Base-by-base conservation (phyloP, 2,888 invertebrate genomes). In the Paralinhomoeus sp. region DNA sequence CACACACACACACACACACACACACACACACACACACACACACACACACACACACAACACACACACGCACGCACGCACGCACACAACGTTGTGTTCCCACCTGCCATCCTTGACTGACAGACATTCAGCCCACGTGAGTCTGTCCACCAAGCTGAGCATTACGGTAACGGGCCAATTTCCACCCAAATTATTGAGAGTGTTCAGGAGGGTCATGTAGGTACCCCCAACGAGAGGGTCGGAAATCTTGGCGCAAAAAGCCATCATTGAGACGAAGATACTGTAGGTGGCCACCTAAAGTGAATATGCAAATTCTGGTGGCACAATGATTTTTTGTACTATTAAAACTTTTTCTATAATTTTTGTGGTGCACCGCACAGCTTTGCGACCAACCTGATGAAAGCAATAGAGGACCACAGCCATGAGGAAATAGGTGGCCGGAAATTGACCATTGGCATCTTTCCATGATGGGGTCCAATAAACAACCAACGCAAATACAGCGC, bases 201-300 rank as follows among this genome's bases (percentile, higher is more conserved):
- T 99, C 18, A 97, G 70, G 42, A 97, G 71, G 0, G 97, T 99
- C 97, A 97, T 97, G 63, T 99, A 97, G 0, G 97, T 97, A 5
- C 97, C 58, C 2, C 97, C 97, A 0, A 93, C 84, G 0, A 77
- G 72, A 0, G 91, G 87, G 64, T 99, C 97, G 48, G 89, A 89
- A 41, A 97, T 76, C 66, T 82, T 80, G 0, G 93, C 93, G 65
- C 84, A 85, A 69, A 97, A 97, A 13, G 89, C 83, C 89, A 97
- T 93, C 47, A 79, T 74, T 0, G 91, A 78, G 5, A 97, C 91
- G 65, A 87, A 97, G 85, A 93, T 91, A 58, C 82, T 77, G 66
- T 89, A 89, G 0, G 84, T 71, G 54, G 83, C 77, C 24, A 91
- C 74, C 80, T 91, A 66, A 41, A 71, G 27, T 27, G 27, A 27